A percentile compares a stretch with the other conserved stretches of the same genome.
Evolutionary conservation across 2,888 invertebrate genomes (phyloP).

Genomic region (Drosophila atripex): DNA sequence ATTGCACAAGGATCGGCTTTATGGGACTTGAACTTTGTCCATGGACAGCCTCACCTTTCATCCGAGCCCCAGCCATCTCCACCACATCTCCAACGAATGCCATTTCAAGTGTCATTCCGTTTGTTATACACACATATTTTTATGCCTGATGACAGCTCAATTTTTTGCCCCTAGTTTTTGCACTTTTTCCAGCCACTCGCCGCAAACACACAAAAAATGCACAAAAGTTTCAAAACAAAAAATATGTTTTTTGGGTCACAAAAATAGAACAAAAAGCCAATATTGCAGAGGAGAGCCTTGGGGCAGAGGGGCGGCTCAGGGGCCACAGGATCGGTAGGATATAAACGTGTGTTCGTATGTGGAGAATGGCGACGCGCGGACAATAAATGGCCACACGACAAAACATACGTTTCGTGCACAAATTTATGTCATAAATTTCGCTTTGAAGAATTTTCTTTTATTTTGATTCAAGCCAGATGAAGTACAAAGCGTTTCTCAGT

Average conservation of each 20-base stretch:
- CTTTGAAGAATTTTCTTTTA: slow-evolving; percentile 44
- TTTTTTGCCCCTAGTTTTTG: slow-evolving; percentile 57
- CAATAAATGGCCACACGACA: slow-evolving; percentile 76
- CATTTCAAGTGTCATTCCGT: slow-evolving; percentile 48
- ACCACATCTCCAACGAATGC: slow-evolving; percentile 10
- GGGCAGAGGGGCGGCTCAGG: not conserved
- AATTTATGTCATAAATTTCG: slow-evolving; percentile 71
- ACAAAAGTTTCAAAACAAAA: slow-evolving; percentile 45
- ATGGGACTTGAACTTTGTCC: slow-evolving; percentile 19
- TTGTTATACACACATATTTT: slow-evolving; percentile 46
- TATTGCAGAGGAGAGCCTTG: slow-evolving; percentile 31
- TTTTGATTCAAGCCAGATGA: not conserved
- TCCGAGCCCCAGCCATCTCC: not conserved
- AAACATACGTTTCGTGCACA: slow-evolving; percentile 74
- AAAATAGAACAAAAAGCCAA: slow-evolving; percentile 33
- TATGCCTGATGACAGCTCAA: slow-evolving; percentile 67
- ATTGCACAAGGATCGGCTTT: slow-evolving; percentile 30
- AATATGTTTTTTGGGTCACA: slow-evolving; percentile 6
- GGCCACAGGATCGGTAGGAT: slow-evolving; percentile 2
- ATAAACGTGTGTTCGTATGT: slow-evolving; percentile 8
- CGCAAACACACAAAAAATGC: slow-evolving; percentile 34
- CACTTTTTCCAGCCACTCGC: slow-evolving; percentile 39
- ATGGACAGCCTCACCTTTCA: slow-evolving; percentile 13
- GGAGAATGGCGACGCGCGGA: slow-evolving; percentile 43
- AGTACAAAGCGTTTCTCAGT: not conserved